Percentiles rank a stretch among this genome's conserved stretches.
Conservation (phyloP, 2,888 invertebrate species). For the Lucinisca nassula region DNA sequence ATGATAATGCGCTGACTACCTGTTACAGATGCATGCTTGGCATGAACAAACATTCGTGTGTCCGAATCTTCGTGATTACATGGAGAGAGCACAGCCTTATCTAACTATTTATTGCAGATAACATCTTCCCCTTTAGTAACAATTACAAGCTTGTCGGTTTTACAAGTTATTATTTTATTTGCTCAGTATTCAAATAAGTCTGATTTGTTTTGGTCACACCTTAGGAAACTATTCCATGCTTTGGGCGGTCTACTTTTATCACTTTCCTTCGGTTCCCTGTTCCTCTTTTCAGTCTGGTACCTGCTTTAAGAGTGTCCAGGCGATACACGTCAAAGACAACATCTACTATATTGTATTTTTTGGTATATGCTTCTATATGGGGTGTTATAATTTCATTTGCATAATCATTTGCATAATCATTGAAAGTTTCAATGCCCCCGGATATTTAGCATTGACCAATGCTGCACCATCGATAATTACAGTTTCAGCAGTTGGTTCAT, state of each 20-base stretch:
- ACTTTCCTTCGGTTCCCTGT: slow-evolving; percentile 48
- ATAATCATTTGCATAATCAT: too few relatives aligned
- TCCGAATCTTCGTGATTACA: slow-evolving; percentile 66
- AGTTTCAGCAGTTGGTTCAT: not conserved
- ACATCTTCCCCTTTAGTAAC: too few relatives aligned
- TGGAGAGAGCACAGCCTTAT: slow-evolving; percentile 34
- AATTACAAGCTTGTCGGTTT: too few relatives aligned
- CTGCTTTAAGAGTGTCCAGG: slow-evolving; percentile 36
- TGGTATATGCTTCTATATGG: not conserved
- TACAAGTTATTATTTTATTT: too few relatives aligned
- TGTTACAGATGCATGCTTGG: slow-evolving; percentile 7
- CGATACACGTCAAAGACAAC: slow-evolving; percentile 49
- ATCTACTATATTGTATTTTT: not conserved
- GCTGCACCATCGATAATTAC: not conserved
- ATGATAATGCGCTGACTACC: slow-evolving; percentile 33
- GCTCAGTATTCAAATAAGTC: too few relatives aligned
- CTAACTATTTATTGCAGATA: too few relatives aligned
- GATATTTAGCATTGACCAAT: not conserved
- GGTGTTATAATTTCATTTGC: too few relatives aligned
- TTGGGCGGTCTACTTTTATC: slow-evolving; percentile 41
- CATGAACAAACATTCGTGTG: slow-evolving; percentile 46
- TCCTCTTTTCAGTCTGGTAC: slow-evolving; percentile 55
- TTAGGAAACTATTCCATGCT: slow-evolving; percentile 55
- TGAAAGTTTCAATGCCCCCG: not conserved
- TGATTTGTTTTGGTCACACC: slow-evolving; percentile 59